These are phyloP conservation scores for Penaeus indicus DNA, from an alignment of 1,140 invertebrate species.

Conservation along the genomic window DNA sequence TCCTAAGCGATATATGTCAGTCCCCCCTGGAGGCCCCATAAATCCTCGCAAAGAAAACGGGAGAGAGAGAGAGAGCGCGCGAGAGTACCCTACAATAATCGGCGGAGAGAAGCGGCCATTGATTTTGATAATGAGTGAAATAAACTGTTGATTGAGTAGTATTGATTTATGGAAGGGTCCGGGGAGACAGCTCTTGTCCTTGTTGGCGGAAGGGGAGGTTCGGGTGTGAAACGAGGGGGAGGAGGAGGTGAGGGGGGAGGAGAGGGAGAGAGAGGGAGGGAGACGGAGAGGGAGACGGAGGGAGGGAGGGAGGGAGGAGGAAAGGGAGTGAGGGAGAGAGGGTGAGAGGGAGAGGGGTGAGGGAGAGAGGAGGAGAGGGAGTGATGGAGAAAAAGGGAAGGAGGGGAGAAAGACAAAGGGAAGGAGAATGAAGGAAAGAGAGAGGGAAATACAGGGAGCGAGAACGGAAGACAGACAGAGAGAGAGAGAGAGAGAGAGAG, in stretches of 20 bases:
- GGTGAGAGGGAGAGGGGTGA: neutral
- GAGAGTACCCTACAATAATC: neutral
- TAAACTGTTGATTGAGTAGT: conserved; percentile 61
- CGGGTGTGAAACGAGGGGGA: neutral
- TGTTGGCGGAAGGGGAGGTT: too few relatives aligned
- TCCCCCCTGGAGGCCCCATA: neutral
- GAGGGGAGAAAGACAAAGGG: too few relatives aligned
- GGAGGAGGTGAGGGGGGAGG: neutral
- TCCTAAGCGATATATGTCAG: neutral
- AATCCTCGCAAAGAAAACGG: neutral
- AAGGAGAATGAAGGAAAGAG: too few relatives aligned
- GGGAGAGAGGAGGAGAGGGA: neutral
- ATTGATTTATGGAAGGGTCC: conserved; percentile 35
- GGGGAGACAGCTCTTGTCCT: neutral
- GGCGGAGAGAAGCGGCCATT: conserved; percentile 8
- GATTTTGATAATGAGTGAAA: conserved; percentile 61
- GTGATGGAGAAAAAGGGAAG: too few relatives aligned
- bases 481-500: too few relatives aligned
- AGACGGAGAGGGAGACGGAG: neutral
- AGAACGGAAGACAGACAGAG: too few relatives aligned
- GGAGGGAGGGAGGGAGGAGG: neutral
- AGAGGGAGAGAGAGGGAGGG: neutral
- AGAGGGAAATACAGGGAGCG: too few relatives aligned
- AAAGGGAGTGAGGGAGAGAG: neutral
- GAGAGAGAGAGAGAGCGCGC: neutral